Base-by-base conservation (phyloP, 2,797 vertebrate species). In the Pipistrellus pipistrellus region DNA sequence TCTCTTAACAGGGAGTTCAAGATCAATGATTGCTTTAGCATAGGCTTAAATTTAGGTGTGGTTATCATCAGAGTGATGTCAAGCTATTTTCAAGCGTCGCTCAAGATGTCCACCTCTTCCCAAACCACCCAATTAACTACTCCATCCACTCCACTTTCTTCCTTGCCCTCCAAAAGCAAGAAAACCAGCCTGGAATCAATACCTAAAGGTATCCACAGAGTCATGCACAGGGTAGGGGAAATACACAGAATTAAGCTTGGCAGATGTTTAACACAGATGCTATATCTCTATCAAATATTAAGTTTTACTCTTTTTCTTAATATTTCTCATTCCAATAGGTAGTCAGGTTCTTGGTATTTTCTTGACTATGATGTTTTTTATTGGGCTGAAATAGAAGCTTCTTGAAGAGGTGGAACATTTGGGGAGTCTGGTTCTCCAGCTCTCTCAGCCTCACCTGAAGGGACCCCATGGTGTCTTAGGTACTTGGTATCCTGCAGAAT, bases 31-130 rank as follows among this genome's bases (percentile, higher is more conserved):
- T 88, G 3, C 72, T 85, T 88, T 82, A 78, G 57, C 27, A 68
- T 55, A 72, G 59, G 62, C 2, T 93, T 38, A 68, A 76, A 48
- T 88, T 83, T 35, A 86, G 30, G 6, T 71, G 13, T 25, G 46
- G 35, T 48, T 68, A 27, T 64, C 8, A 64, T 69, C 23, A 76
- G 30, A 71, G 41, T 7, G 44, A 83, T 27, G 73, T 84, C 76
- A 78, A 48, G 80, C 30, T 85, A 27, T 85, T 94, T 93, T 32
- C 4, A 93, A 83, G 85, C 82, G 68, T 76, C 3, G 5, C 44
- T 82, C 38, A 78, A 59, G 89, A 71, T 53, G 32, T 13, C 80
- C 1, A 0, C n/a, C 27, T 91, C 10, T 38, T 27, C n/a, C 41
- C 20, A 27, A 32, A 8, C 21, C 15, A 64, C 18, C 27, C 5